phyloP scores from a whole-genome alignment of 2,888 invertebrate genomes.

The Dynastes hyllus region DNA sequence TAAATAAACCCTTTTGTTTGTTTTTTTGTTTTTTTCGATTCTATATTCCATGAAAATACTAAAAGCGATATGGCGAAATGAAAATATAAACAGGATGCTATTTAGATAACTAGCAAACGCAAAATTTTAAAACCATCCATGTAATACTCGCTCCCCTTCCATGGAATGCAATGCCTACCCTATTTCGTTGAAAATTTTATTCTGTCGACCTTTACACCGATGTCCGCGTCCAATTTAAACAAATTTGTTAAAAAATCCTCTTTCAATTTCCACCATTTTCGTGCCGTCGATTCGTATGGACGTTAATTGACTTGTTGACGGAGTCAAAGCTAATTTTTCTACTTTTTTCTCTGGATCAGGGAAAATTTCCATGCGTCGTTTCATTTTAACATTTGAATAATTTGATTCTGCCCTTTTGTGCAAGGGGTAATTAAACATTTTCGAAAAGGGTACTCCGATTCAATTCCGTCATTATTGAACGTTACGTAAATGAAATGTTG shows the following conservation, averaged over 20 bases:
- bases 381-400: conserved; percentile 14
- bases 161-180: too few relatives aligned
- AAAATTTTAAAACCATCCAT: too few relatives aligned
- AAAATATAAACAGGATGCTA: too few relatives aligned
- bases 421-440: not conserved
- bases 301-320: conserved; percentile 6
- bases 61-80: too few relatives aligned
- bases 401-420: not conserved
- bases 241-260: not conserved
- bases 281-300: not conserved
- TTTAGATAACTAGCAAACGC: too few relatives aligned
- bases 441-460: not conserved
- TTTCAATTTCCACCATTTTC: not conserved
- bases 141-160: too few relatives aligned
- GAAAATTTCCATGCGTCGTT: not conserved
- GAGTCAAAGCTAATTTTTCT: not conserved
- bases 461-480: not conserved
- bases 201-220: not conserved
- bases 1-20: too few relatives aligned
- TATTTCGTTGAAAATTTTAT: conserved; percentile 7
- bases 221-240: not conserved
- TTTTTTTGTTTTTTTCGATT: too few relatives aligned
- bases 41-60: too few relatives aligned
- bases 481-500: not conserved
- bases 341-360: not conserved